phyloP scores from a whole-genome alignment of 2,888 invertebrate species.

The Ceramica pisi region DNA sequence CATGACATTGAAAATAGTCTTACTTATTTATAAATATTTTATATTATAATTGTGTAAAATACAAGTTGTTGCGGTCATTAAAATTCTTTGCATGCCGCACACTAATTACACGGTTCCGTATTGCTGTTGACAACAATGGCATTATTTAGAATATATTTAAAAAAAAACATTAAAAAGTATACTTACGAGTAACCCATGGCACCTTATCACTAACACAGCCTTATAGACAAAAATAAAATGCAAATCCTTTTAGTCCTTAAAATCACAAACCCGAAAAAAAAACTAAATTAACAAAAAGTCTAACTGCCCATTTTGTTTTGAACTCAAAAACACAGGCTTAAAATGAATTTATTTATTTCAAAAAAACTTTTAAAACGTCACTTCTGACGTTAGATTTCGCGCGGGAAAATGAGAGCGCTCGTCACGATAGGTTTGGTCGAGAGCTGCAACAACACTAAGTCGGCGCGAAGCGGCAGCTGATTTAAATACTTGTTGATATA shows the following conservation, averaged over 20 bases:
- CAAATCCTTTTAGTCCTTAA: constrained; percentile 38
- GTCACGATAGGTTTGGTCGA: constrained; percentile 71
- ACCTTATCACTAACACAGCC: constrained; percentile 61
- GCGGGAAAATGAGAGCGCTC: constrained; percentile 71
- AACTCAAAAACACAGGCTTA: constrained; percentile 37
- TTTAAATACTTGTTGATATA: constrained; percentile 66
- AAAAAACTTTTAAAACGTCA: constrained; percentile 37
- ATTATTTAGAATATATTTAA: constrained; percentile 30
- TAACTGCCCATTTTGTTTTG: constrained; percentile 55
- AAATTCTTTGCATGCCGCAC: constrained; percentile 29
- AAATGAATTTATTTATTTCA: neutral
- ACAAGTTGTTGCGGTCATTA: constrained; percentile 6
- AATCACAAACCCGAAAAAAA: constrained; percentile 39
- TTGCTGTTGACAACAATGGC: constrained; percentile 26
- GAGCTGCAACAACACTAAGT: constrained; percentile 74
- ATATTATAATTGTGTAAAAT: neutral
- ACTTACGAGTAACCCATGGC: constrained; percentile 66
- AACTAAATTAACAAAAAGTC: constrained; percentile 16
- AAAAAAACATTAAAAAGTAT: constrained; percentile 30
- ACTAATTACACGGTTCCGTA: constrained; percentile 38
- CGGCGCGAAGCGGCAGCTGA: constrained; percentile 71
- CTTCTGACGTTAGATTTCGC: constrained; percentile 65
- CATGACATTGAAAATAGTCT: neutral
- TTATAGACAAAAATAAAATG: constrained; percentile 46
- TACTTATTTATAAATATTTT: neutral